Evolutionary conservation across 2,888 invertebrate species (phyloP).

Genomic region (Nematopogon swammerdamellus): DNA sequence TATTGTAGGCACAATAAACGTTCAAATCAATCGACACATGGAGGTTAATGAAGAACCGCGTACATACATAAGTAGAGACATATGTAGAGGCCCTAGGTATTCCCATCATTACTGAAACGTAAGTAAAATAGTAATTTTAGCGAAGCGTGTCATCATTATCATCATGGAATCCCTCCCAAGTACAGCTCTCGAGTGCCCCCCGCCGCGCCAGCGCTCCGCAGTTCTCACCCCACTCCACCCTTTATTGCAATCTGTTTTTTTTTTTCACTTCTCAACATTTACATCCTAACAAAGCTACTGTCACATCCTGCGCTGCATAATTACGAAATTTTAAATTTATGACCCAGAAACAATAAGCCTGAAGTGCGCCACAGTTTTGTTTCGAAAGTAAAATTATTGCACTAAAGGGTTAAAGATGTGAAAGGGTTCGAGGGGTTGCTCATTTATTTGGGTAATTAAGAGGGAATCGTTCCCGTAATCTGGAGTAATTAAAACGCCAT

Average conservation of each 20-base stretch:
- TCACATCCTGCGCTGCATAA: conserved; percentile 49
- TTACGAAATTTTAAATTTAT: conserved; percentile 51
- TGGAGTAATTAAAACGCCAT: conserved; percentile 32
- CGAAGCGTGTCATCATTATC: too few species aligned
- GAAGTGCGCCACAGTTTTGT: conserved; percentile 36
- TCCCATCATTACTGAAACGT: too few species aligned
- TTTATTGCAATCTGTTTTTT: conserved; percentile 15
- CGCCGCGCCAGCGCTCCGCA: conserved; percentile 25
- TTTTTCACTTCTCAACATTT: conserved; percentile 28
- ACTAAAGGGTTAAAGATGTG: conserved; percentile 23
- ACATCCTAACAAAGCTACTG: conserved; percentile 47
- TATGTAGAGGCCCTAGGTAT: too few species aligned
- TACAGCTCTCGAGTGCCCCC: conserved; percentile 34
- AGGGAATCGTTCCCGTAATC: conserved; percentile 44
- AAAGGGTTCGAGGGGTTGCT: conserved; percentile 25
- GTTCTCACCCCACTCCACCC: conserved; percentile 46
- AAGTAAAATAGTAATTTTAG: too few species aligned
- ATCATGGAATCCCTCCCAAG: too few species aligned
- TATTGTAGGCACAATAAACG: too few species aligned
- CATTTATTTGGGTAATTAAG: conserved; percentile 49
- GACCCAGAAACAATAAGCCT: conserved; percentile 40
- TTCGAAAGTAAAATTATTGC: conserved; percentile 23
- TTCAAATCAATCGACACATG: too few species aligned
- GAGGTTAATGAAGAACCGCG: too few species aligned
- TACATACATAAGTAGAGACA: too few species aligned